Evolutionary conservation across 2,888 invertebrate species (phyloP).

Genomic region (Deilephila elpenor): DNA sequence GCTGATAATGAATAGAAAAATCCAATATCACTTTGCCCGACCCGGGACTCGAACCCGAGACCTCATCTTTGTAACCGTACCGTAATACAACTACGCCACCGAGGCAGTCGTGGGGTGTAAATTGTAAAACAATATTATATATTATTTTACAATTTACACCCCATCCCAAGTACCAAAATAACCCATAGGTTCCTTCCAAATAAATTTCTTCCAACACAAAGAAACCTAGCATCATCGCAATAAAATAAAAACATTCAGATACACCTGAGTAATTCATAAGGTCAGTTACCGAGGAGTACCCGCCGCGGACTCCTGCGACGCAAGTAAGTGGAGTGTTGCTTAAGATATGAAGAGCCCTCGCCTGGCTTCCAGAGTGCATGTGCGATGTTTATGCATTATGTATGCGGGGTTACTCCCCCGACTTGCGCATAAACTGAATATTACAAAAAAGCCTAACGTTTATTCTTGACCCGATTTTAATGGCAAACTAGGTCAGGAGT

Average conservation of each 20-base stretch:
- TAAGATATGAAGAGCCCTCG: conserved; percentile 55
- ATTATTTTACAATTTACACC: background rate
- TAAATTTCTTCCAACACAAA: background rate
- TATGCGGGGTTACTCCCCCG: conserved; percentile 36
- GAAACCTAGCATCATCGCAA: background rate
- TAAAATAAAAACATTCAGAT: background rate
- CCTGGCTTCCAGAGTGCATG: conserved; percentile 48
- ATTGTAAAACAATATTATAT: no score
- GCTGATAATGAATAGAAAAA: no score
- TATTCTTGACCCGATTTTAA: background rate
- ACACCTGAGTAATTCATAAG: conserved; percentile 31
- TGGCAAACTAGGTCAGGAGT: no score
- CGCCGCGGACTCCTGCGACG: conserved; percentile 30
- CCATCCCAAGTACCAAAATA: no score
- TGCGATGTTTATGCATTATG: conserved; percentile 60
- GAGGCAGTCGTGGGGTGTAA: no score
- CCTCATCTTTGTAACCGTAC: no score
- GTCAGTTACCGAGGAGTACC: conserved; percentile 38
- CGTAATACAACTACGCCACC: no score
- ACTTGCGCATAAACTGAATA: conserved; percentile 4
- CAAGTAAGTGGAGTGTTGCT: conserved; percentile 49
- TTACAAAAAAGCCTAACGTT: background rate
- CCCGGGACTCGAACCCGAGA: no score
- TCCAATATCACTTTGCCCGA: no score
- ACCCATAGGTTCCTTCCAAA: background rate